Conservation (phyloP, 2,888 invertebrate species). For the Pycnomerus fuliginosus region DNA sequence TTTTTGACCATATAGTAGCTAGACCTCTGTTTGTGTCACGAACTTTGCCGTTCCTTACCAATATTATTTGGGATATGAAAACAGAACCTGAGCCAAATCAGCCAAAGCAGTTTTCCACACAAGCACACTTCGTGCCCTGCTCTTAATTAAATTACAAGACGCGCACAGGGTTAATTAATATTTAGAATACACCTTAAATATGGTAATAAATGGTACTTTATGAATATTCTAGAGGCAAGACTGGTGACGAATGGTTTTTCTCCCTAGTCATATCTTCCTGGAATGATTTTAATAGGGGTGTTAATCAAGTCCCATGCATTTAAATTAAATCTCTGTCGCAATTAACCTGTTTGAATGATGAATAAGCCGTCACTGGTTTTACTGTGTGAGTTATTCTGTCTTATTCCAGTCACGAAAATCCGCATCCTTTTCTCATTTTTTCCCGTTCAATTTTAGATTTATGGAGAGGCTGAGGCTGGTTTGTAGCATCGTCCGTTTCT, state of each 20-base stretch:
- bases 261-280: slow-evolving; percentile 11
- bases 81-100: too few species aligned
- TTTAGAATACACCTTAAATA: slow-evolving; percentile 15
- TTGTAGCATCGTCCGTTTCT: too few species aligned
- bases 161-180: slow-evolving; percentile 13
- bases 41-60: too few species aligned
- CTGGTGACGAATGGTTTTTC: slow-evolving; percentile 16
- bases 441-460: too few species aligned
- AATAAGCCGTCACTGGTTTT: slow-evolving; percentile 27
- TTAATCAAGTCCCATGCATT: slow-evolving; percentile 34
- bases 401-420: slow-evolving; percentile 14
- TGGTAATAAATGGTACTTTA: slow-evolving; percentile 19
- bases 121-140: too few species aligned
- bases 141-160: slow-evolving; percentile 12
- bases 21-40: too few species aligned
- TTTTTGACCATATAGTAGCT: too few species aligned
- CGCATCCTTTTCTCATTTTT: too few species aligned
- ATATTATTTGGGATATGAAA: too few species aligned
- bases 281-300: slow-evolving; percentile 24
- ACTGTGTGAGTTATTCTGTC: slow-evolving; percentile 4
- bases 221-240: slow-evolving; percentile 11
- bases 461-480: too few species aligned
- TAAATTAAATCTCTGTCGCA: slow-evolving; percentile 37
- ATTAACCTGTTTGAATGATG: slow-evolving; percentile 37
- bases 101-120: too few species aligned